Conservation (phyloP, 2,888 invertebrate species). For the Troides oblongomaculatus region DNA sequence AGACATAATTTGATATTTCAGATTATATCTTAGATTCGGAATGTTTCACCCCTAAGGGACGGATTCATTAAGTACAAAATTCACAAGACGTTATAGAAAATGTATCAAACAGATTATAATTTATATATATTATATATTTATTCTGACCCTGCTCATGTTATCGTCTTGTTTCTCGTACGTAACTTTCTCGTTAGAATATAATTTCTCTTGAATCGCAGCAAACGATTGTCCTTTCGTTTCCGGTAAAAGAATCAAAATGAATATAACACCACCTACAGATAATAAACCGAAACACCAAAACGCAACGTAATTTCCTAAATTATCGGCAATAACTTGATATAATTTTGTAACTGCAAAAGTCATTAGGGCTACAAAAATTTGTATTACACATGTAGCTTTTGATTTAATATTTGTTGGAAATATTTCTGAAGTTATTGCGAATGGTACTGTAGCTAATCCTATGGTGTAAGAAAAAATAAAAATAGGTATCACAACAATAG, state of each 20-base stretch:
- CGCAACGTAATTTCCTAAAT: conserved; percentile 73
- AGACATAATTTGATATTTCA: too few relatives aligned
- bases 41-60: conserved; percentile 35
- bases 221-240: conserved; percentile 82
- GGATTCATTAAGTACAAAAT: conserved; percentile 39
- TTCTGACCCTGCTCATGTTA: conserved; percentile 58
- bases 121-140: conserved; percentile 44
- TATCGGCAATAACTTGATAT: conserved; percentile 77
- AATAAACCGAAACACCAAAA: conserved; percentile 78
- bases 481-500: conserved; percentile 78
- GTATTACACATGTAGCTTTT: conserved; percentile 82
- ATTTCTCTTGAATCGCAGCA: conserved; percentile 77
- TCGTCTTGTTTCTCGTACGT: conserved; percentile 61
- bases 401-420: conserved; percentile 83
- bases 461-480: conserved; percentile 82
- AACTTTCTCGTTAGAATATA: conserved; percentile 62
- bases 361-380: conserved; percentile 80
- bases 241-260: conserved; percentile 75
- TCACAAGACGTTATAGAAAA: conserved; percentile 13
- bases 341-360: conserved; percentile 81
- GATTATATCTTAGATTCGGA: conserved; percentile 26
- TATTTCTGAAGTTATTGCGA: conserved; percentile 82
- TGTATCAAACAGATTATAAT: not conserved
- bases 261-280: conserved; percentile 75
- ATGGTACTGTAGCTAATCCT: conserved; percentile 82